phyloP scores from a whole-genome alignment of 2,797 vertebrate genomes.

The Champsocephalus esox region DNA sequence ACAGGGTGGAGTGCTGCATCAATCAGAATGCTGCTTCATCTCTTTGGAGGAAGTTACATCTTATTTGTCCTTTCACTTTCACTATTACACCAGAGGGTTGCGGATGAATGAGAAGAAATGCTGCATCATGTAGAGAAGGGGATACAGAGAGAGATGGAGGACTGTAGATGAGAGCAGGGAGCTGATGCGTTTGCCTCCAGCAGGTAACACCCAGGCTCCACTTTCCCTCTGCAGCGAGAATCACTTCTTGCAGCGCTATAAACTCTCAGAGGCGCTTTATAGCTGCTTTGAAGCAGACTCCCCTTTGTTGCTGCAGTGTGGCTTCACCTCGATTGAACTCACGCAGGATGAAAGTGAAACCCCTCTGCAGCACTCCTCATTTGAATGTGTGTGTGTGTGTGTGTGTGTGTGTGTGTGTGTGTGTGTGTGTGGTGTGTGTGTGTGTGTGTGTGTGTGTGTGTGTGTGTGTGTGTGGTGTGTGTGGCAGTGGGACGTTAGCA shows the following conservation, averaged over 20 bases:
- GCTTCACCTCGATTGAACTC: constrained; percentile 57
- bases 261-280: constrained; percentile 37
- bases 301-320: constrained; percentile 58
- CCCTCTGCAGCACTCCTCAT: constrained; percentile 47
- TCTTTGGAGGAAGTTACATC: not conserved
- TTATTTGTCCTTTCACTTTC: constrained; percentile 27
- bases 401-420: constrained; percentile 14
- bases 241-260: constrained; percentile 34
- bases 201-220: constrained; percentile 40
- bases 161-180: not conserved
- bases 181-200: constrained; percentile 25
- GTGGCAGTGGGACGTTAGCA: constrained; percentile 12
- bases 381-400: constrained; percentile 33
- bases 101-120: not conserved
- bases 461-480: constrained; percentile 18
- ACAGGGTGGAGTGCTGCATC: constrained; percentile 7
- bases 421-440: too few species aligned
- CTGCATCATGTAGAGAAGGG: not conserved
- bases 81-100: not conserved
- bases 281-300: constrained; percentile 43
- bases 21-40: constrained; percentile 17
- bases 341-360: constrained; percentile 53
- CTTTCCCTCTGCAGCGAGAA: constrained; percentile 35
- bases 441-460: not conserved
- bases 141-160: not conserved